phyloP scores from a whole-genome alignment of 2,113 vertebrate species.

The Datnioides undecimradiatus region DNA sequence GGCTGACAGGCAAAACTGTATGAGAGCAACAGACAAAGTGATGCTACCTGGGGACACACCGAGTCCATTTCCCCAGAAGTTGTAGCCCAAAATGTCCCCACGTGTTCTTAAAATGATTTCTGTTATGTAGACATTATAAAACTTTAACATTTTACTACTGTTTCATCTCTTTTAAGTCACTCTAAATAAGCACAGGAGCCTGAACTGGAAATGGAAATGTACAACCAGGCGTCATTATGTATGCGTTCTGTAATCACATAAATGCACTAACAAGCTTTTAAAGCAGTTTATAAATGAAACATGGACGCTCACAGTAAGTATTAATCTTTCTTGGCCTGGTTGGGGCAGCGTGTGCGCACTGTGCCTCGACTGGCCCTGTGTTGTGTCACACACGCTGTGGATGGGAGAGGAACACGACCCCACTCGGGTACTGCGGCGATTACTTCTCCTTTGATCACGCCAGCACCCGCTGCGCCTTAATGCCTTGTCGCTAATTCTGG shows the following conservation, averaged over 20 bases:
- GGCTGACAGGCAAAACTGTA: slow-evolving; percentile 66
- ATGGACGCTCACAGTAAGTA: slow-evolving; percentile 49
- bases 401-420: slow-evolving; percentile 55
- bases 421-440: slow-evolving; percentile 58
- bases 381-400: slow-evolving; percentile 41
- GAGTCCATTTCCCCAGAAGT: slow-evolving; percentile 8
- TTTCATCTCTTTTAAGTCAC: slow-evolving; percentile 31
- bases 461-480: slow-evolving; percentile 63
- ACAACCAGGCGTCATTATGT: slow-evolving; percentile 34
- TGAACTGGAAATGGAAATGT: slow-evolving; percentile 47
- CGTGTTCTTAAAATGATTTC: slow-evolving; percentile 25
- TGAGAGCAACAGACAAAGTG: slow-evolving; percentile 55
- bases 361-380: slow-evolving; percentile 9
- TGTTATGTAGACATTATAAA: neutral
- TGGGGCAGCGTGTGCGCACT: slow-evolving; percentile 27
- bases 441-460: slow-evolving; percentile 75
- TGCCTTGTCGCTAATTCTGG: slow-evolving; percentile 70
- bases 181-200: slow-evolving; percentile 23
- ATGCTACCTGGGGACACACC: slow-evolving; percentile 52
- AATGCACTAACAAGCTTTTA: slow-evolving; percentile 72
- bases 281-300: slow-evolving; percentile 69
- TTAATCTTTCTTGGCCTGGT: slow-evolving; percentile 55
- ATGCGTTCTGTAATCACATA: slow-evolving; percentile 56
- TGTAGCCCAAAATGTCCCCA: slow-evolving; percentile 40
- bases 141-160: neutral